Base-by-base conservation (phyloP, 2,888 invertebrate species). In the Geotrupes spiniger region DNA sequence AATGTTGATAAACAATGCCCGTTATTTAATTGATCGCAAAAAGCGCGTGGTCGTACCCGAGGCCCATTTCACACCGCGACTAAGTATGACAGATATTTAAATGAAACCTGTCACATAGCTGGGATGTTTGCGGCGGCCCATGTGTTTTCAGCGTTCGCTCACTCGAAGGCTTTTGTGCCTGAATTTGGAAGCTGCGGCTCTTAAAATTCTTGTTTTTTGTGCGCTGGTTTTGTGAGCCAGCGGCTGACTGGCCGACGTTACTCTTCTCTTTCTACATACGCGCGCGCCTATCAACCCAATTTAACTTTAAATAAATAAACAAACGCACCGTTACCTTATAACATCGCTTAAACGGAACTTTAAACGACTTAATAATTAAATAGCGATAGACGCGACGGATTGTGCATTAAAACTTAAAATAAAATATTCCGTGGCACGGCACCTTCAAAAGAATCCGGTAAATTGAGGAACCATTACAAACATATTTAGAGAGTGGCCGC, bases 381-480 rank as follows among this genome's bases (percentile, higher is more conserved):
- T 27, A 5, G 14, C 11, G 5, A 31, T 12, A 31, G 14, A 31
- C 11, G 5, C 31, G 12, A 27, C n/a, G n/a, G n/a, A n/a, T 29
- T 29, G 10, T 29, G 11, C 11, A 40, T 26, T 40, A 40, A 40
- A 40, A 9, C 8, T 38, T 38, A n/a, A n/a, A n/a, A n/a, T n/a
- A 39, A 39, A 39, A 25, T 50, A 39, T 48, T 50, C 21, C 38
- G 39, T 29, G 42, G 29, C 31, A 48, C 55, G 56, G 45, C 46
- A 51, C 48, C 52, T 49, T 52, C 53, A 55, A 53, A 53, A 47
- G 57, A 47, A 48, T 50, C 64, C 57, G 62, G 64, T 68, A 66
- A 68, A 67, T 69, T 69, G 65, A 62, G 63, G 62, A 64, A 68
- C 64, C 68, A 68, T 69, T 68, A 68, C 68, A 66, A 64, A 68